These are phyloP conservation scores for Amphiura filiformis DNA, from an alignment of 35 echinoderm and acorn worm species.

Conservation along the genomic window DNA sequence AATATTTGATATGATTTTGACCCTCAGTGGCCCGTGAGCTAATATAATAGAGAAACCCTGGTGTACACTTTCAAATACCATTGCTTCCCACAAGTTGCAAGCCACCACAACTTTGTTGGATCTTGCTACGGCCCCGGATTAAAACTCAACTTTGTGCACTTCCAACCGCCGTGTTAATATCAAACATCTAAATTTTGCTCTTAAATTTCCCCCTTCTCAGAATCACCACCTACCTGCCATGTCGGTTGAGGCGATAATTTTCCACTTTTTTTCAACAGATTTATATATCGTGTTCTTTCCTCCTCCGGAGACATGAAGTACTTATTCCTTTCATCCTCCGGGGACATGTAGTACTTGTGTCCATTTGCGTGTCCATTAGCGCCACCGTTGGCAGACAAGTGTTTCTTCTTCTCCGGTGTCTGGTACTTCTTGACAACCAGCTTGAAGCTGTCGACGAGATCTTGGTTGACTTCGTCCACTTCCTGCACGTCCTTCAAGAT, in stretches of 20 bases:
- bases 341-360: conserved; percentile 51
- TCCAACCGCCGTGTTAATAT: too few species aligned
- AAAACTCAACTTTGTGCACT: too few species aligned
- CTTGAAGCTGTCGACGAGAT: conserved; percentile 71
- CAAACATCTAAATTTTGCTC: too few species aligned
- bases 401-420: not conserved
- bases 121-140: too few species aligned
- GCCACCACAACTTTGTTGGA: too few species aligned
- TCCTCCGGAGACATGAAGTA: conserved; percentile 62
- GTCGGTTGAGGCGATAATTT: conserved; percentile 79
- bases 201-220: too few species aligned
- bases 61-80: too few species aligned
- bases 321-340: conserved; percentile 50
- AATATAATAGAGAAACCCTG: too few species aligned
- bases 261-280: conserved; percentile 65
- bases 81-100: too few species aligned
- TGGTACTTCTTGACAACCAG: conserved; percentile 58
- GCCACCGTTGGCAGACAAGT: conserved; percentile 7
- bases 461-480: conserved; percentile 57
- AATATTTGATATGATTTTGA: too few species aligned
- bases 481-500: conserved; percentile 74
- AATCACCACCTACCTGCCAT: conserved; percentile 86
- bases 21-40: too few species aligned
- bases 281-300: conserved; percentile 13
- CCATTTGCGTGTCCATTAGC: conserved; percentile 17